A percentile compares a stretch with the other conserved stretches of the same genome.
Conservation (phyloP, 92 coral and sea anemone species). For the Palythoa grandis region DNA sequence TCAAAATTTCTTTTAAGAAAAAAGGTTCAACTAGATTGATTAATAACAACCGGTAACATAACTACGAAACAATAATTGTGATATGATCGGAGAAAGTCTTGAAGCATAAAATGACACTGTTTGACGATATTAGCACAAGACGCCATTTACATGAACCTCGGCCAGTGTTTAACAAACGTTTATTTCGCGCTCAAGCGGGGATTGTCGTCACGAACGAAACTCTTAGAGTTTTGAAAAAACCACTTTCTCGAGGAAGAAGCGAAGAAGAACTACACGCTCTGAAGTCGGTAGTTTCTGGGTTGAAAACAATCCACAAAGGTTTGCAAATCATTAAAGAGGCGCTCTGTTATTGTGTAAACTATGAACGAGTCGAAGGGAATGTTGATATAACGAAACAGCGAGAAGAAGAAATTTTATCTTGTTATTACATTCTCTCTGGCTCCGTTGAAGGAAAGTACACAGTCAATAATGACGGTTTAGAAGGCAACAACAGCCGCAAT, state of each 20-base stretch:
- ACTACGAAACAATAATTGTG: neutral
- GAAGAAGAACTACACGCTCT: constrained; percentile 69
- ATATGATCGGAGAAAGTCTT: neutral
- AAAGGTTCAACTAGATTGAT: neutral
- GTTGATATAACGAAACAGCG: constrained; percentile 62
- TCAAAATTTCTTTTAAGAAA: neutral
- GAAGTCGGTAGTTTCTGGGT: constrained; percentile 84
- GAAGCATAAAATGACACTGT: constrained; percentile 11
- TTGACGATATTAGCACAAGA: constrained; percentile 18
- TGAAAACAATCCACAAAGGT: constrained; percentile 86
- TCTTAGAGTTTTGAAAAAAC: constrained; percentile 60
- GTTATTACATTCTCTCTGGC: constrained; percentile 90
- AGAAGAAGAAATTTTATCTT: constrained; percentile 75
- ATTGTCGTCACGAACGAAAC: constrained; percentile 84
- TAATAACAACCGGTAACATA: neutral
- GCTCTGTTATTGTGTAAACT: constrained; percentile 75
- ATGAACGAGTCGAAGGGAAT: constrained; percentile 77
- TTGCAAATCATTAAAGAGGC: constrained; percentile 89
- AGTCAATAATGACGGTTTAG: constrained; percentile 56
- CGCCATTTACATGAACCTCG: constrained; percentile 54
- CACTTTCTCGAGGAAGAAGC: constrained; percentile 56
- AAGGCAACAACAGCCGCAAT: constrained; percentile 17
- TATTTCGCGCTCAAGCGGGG: constrained; percentile 95
- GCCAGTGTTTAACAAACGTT: constrained; percentile 94
- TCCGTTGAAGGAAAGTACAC: constrained; percentile 87